A percentile compares a stretch with the other conserved stretches of the same genome.
Evolutionary conservation across 2,797 vertebrate genomes (phyloP).

Genomic region (Champsocephalus gunnari): DNA sequence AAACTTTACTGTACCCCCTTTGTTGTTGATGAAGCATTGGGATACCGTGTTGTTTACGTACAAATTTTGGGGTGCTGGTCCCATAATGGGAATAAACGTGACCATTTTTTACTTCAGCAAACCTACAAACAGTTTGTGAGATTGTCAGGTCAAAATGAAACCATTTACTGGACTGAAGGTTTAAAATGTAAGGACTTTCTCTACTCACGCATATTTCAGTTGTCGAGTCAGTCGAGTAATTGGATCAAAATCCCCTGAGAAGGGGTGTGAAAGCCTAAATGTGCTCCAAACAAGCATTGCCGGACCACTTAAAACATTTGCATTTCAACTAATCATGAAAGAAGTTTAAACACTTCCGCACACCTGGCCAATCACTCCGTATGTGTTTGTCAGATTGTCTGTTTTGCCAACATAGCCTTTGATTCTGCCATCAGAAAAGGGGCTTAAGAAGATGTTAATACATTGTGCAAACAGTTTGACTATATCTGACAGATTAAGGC

Average conservation of each 20-base stretch:
- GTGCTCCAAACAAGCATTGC: slow-evolving; percentile 27
- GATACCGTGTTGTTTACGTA: slow-evolving; percentile 42
- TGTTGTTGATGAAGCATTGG: slow-evolving; percentile 31
- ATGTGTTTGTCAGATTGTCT: neutral
- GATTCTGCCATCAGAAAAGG: rapidly evolving
- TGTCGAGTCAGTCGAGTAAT: slow-evolving; percentile 2
- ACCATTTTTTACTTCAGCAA: slow-evolving; percentile 54
- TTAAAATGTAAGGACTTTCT: slow-evolving; percentile 22
- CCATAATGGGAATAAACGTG: slow-evolving; percentile 30
- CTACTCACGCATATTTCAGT: neutral
- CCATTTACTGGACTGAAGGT: slow-evolving; percentile 36
- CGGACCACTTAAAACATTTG: neutral
- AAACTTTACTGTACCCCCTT: slow-evolving; percentile 39
- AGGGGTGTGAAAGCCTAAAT: slow-evolving; percentile 15
- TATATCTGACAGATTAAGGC: neutral
- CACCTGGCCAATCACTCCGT: neutral
- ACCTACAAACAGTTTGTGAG: slow-evolving; percentile 52
- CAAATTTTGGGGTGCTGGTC: slow-evolving; percentile 51
- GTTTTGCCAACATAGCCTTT: neutral
- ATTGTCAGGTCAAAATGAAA: slow-evolving; percentile 65
- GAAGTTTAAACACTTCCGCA: neutral
- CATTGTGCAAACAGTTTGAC: neutral
- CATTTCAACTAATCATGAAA: too few species aligned
- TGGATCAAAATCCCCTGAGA: slow-evolving; percentile 5
- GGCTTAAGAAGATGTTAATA: neutral